Percentiles rank a stretch among this genome's conserved stretches.
Conservation (phyloP, 2,888 invertebrate species). For the Cephus rjabovi region DNA sequence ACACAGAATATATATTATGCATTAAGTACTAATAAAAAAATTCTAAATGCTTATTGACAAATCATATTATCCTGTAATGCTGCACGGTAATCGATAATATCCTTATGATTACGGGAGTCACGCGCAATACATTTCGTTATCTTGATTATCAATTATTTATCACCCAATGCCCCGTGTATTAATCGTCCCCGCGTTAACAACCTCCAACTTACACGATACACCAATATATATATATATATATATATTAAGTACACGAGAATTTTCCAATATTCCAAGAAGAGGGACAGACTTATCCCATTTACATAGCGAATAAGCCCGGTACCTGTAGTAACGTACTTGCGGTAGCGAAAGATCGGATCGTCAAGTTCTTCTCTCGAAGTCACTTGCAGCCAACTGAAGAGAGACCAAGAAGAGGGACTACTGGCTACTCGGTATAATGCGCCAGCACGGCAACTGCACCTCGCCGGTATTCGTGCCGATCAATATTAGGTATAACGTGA, state of each 20-base stretch:
- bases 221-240: no score
- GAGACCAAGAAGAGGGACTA: not conserved
- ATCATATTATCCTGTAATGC: not conserved
- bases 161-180: not conserved
- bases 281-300: not conserved
- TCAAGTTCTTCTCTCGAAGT: not conserved
- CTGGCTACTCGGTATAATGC: constrained; percentile 1
- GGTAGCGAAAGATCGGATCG: not conserved
- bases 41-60: not conserved
- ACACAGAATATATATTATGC: not conserved
- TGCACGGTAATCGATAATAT: not conserved
- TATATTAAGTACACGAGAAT: not conserved
- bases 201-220: no score
- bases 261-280: not conserved
- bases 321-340: not conserved
- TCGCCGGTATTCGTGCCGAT: constrained; percentile 38
- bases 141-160: not conserved
- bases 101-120: not conserved
- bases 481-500: constrained; percentile 38
- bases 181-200: not conserved
- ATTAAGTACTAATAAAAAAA: not conserved
- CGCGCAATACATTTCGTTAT: not conserved
- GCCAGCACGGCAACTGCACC: constrained; percentile 28
- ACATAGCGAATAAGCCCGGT: not conserved
- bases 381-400: not conserved